Base-by-base conservation (phyloP, 2,888 invertebrate species). In the Teinopalpus imperialis region DNA sequence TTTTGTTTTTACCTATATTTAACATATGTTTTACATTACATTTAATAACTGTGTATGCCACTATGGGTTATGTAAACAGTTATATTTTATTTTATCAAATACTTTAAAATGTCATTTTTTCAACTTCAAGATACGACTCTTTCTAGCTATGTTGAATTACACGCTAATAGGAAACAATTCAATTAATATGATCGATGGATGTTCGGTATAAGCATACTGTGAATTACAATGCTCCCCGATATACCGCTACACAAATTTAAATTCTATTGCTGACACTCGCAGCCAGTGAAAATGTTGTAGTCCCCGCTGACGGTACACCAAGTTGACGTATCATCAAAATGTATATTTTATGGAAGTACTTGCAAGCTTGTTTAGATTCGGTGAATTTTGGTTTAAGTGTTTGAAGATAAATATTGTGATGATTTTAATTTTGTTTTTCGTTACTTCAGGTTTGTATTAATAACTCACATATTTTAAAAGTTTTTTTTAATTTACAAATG, bases 181-280 rank as follows among this genome's bases (percentile, higher is more conserved):
- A 69, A 77, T 81, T 78, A 77, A 74, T 79, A 83, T 83, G 81
- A 81, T 74, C 73, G 63, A 76, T 81, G 71, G 68, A 49, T 59
- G 56, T 45, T 51, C 56, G 53, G 48, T 50, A 52, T 58, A 51
- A 50, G 61, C 77, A 66, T 64, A 63, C 71, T 67, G 63, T 78
- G 87, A 81, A 88, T 88, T 61, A 72, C 73, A 87, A 87, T 83
- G 69, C 58, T 57, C 59, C 54, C 54, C 56, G 55, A 61, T 69
- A 65, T 81, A 87, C 87, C 85, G 85, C 82, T 88, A 86, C 63
- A 71, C 72, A 78, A 81, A 82, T 87, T 85, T 77, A 80, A 73
- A 87, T 87, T 83, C 86, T 75, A 76, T 74, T 74, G 75, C 69
- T 62, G 70, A 67, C 57, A 59, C 68, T 57, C 60, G 57, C 67